A percentile compares a stretch with the other conserved stretches of the same genome.
Evolutionary conservation across 2,797 vertebrate species (phyloP).

Genomic region (Petrocephalus sullivani): DNA sequence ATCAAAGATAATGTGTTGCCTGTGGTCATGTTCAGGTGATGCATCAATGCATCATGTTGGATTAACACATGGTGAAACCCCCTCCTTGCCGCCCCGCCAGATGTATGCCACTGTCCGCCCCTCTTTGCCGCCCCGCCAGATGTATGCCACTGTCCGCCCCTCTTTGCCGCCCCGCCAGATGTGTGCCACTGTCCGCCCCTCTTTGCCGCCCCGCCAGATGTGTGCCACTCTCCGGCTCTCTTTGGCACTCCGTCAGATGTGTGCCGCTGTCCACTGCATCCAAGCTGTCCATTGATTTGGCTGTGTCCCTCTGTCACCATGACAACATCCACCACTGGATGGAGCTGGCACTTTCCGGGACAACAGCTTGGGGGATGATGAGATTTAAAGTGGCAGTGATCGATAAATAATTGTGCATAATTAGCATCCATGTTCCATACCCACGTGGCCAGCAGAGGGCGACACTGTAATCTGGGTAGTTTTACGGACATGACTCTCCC

Average conservation of each 20-base stretch:
- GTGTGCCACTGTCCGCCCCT: neutral
- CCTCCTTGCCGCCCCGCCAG: neutral
- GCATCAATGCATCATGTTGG: neutral
- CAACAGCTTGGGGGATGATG: neutral
- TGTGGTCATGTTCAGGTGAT: neutral
- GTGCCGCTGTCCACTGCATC: neutral
- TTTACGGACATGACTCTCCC: neutral
- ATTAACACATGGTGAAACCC: neutral
- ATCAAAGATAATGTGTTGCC: neutral
- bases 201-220: neutral
- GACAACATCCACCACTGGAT: neutral
- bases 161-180: neutral
- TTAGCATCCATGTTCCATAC: neutral
- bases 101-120: neutral
- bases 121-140: neutral
- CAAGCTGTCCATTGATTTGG: neutral
- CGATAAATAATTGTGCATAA: neutral
- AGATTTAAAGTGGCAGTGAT: neutral
- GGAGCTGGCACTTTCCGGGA: neutral
- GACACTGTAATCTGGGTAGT: neutral
- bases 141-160: neutral
- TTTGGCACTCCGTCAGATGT: neutral
- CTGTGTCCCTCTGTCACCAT: neutral
- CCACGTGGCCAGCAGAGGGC: neutral
- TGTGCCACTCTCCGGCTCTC: neutral